Percentiles rank a stretch among this genome's conserved stretches.
Conservation (phyloP, 92 coral and sea anemone genomes). For the Phenganax marumi region DNA sequence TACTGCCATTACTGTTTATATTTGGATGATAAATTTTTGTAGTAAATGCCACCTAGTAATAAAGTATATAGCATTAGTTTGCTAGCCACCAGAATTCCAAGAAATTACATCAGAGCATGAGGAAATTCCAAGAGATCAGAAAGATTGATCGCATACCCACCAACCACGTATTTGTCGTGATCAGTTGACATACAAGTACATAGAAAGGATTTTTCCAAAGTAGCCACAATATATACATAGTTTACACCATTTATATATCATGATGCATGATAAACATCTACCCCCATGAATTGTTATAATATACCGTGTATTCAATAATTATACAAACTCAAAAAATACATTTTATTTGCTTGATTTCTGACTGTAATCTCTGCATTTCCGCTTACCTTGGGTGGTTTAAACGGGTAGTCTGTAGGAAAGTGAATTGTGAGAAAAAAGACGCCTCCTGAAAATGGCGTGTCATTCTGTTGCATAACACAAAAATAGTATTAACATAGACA, state of each 20-base stretch:
- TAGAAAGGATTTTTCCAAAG: no score
- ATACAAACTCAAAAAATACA: not conserved
- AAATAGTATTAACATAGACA: conserved; percentile 30
- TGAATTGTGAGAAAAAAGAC: conserved; percentile 98
- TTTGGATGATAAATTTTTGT: conserved; percentile 99
- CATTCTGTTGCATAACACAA: conserved; percentile 73
- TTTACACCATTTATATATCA: no score
- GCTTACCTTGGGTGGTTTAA: conserved; percentile 99
- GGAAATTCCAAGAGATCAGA: not conserved
- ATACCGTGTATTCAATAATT: not conserved
- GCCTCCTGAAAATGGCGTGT: conserved; percentile 99
- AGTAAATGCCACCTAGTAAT: conserved; percentile 85
- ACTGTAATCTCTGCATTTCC: not conserved
- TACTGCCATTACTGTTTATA: conserved; percentile 99
- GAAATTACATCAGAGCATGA: not conserved
- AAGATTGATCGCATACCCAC: no score
- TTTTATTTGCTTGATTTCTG: not conserved
- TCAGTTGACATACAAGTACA: no score
- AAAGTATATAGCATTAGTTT: not conserved
- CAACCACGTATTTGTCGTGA: no score
- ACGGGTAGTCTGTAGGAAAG: conserved; percentile 98
- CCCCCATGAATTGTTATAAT: not conserved
- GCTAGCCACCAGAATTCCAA: no score
- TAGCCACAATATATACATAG: no score
- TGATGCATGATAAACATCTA: not conserved